Base-by-base conservation (phyloP, 2,888 invertebrate species). In the Leptinotarsa peninsularis region DNA sequence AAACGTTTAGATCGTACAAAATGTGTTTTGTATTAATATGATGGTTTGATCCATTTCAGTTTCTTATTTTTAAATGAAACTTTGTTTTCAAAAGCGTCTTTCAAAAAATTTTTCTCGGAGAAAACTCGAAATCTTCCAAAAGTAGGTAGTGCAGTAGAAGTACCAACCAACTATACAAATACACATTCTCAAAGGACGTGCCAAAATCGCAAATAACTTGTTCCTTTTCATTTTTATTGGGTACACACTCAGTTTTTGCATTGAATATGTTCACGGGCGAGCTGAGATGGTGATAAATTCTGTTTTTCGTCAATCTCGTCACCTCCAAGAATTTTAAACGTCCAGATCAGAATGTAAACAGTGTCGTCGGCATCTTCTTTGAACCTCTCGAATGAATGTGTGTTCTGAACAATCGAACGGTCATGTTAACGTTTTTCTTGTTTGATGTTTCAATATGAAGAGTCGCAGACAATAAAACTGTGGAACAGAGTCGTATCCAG, bases 371-470 rank as follows among this genome's bases (percentile, higher is more conserved):
- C 52, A 56, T 56, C 27, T 68, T 68, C 68, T 68, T 68, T 68
- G 68, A 68, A 68, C 68, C 68, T 68, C 56, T 68, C 68, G 33
- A n/a, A 33, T 58, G 70, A 69, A 60, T 77, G 71, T 75, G 70
- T 74, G 68, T 73, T 71, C 71, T 50, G 66, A 72, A 75, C 77
- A 75, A 77, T 77, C 73, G 75, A 71, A 75, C 69, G 56, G 66
- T 66, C 63, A 66, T 60, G 67, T 67, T 67, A 71, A 67, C 54
- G 60, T 73, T 67, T 60, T 60, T 54, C 66, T 74, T 79, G 77
- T 77, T 79, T 78, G 79, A 77, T 71, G 75, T 79, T 73, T 77
- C 77, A 77, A 77, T 77, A 79, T 76, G 73, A 71, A 73, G 74
- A 73, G 72, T 66, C 60, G 71, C 58, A 33, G 33, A 77, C 68